Conservation (phyloP, 2,797 vertebrate genomes). For the Limosa lapponica region DNA sequence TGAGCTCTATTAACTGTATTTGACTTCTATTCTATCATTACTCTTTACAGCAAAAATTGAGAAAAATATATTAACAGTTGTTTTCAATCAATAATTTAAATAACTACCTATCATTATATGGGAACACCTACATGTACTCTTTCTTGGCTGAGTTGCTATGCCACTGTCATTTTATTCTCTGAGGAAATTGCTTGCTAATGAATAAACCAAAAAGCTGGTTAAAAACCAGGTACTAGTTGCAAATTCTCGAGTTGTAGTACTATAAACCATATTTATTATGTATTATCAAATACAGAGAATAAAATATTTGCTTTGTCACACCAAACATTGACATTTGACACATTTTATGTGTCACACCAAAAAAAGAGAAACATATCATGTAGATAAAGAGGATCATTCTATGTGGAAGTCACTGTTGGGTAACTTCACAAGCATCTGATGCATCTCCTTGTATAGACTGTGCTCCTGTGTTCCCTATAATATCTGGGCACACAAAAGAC, state of each 20-base stretch:
- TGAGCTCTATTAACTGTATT: background rate
- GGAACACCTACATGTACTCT: background rate
- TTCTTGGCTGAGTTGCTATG: background rate
- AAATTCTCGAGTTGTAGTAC: background rate
- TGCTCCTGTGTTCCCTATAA: background rate
- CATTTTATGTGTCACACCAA: background rate
- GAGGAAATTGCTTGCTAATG: background rate
- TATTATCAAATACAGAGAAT: background rate
- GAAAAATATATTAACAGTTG: background rate
- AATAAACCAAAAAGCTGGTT: background rate
- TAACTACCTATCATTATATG: background rate
- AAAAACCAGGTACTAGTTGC: background rate
- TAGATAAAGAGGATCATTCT: background rate
- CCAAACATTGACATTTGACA: too few species aligned
- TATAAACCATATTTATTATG: background rate
- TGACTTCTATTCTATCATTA: background rate
- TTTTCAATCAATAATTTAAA: background rate
- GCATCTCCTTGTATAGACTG: background rate
- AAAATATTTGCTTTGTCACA: background rate
- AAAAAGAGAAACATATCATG: background rate
- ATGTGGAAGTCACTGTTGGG: background rate
- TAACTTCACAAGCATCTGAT: background rate
- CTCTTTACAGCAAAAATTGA: background rate
- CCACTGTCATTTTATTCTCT: background rate
- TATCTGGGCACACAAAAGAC: background rate